phyloP scores from a whole-genome alignment of 2,797 vertebrate genomes.

The Emys orbicularis region DNA sequence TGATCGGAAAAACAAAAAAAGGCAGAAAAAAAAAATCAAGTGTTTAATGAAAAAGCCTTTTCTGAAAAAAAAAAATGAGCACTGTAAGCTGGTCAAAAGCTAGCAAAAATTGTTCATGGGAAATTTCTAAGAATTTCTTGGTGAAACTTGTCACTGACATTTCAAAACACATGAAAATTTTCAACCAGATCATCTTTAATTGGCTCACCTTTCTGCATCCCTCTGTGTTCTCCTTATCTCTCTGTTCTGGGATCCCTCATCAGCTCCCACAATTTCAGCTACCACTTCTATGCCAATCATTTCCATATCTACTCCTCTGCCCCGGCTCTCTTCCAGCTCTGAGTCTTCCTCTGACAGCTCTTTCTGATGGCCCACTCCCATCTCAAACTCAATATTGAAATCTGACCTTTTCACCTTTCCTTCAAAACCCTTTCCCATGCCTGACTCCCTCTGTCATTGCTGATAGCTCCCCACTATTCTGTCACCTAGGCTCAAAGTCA shows the following conservation, averaged over 20 bases:
- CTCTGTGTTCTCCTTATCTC: not conserved
- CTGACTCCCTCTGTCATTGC: not conserved
- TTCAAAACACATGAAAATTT: not conserved
- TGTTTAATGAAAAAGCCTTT: not conserved
- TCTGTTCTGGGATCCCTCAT: not conserved
- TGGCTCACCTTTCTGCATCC: not conserved
- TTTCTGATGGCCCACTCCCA: not conserved
- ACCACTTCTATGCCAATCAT: not conserved
- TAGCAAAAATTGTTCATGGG: not conserved
- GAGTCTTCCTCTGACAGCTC: not conserved
- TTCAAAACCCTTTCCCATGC: not conserved
- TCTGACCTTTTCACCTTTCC: not conserved
- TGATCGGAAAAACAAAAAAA: not conserved
- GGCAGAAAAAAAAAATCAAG: not conserved
- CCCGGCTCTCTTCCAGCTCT: not conserved
- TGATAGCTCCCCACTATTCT: not conserved
- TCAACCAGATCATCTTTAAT: not conserved
- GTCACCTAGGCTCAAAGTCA: not conserved
- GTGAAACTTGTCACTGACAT: not conserved
- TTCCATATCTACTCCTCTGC: not conserved
- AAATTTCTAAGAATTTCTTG: not conserved
- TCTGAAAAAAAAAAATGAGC: not conserved
- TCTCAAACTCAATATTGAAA: not conserved
- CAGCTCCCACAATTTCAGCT: not conserved
- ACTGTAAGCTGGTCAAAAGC: constrained; percentile 35